Percentiles rank a stretch among this genome's conserved stretches.
These are phyloP conservation scores for Vanacampus margaritifer DNA, from an alignment of 2,113 vertebrate species.

Conservation along the genomic window DNA sequence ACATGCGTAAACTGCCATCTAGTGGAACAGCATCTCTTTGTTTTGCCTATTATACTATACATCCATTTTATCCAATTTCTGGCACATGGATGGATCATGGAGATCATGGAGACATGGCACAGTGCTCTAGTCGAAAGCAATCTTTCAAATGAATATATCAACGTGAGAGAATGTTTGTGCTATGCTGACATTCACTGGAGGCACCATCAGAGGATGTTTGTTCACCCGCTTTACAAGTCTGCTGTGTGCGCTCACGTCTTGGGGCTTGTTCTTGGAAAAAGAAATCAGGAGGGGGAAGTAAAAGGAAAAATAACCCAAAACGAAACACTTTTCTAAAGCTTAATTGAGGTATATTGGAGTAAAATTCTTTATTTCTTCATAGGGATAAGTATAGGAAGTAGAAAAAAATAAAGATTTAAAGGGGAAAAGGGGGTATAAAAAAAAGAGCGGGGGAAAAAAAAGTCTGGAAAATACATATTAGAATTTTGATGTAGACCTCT, in stretches of 20 bases:
- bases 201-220: conserved; percentile 15
- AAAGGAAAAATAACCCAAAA: conserved; percentile 30
- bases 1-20: too few relatives aligned
- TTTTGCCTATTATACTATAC: too few relatives aligned
- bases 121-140: background rate
- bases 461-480: conserved; percentile 3
- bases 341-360: conserved; percentile 38
- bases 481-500: conserved; percentile 53
- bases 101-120: too few relatives aligned
- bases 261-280: conserved; percentile 34
- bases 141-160: background rate
- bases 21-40: background rate
- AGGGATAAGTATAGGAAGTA: conserved; percentile 50
- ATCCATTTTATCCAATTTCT: background rate
- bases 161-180: background rate
- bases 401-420: background rate
- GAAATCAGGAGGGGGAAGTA: conserved; percentile 9
- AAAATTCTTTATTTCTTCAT: conserved; percentile 73
- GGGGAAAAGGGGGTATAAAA: background rate
- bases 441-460: conserved; percentile 12
- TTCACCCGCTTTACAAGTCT: conserved; percentile 31
- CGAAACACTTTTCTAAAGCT: conserved; percentile 13
- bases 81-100: background rate
- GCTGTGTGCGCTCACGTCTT: conserved; percentile 41
- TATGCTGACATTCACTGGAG: conserved; percentile 44